phyloP scores from a whole-genome alignment of 2,888 invertebrate species.

The Matsumyia berberina region DNA sequence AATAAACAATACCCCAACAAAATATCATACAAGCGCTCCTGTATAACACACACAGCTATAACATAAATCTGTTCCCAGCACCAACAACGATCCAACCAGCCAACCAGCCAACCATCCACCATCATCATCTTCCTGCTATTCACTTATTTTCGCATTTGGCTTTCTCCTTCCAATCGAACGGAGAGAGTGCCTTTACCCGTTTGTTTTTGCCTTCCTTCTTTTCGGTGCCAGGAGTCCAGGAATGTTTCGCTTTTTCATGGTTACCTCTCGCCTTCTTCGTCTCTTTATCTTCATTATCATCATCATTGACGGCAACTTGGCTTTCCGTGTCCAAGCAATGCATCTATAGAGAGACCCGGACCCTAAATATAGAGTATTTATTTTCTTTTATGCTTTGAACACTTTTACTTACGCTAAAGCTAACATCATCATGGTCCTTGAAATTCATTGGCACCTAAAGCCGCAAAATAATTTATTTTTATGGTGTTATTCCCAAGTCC shows the following conservation, averaged over 20 bases:
- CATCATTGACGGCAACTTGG: conserved; percentile 38
- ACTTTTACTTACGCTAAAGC: conserved; percentile 46
- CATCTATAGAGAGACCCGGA: conserved; percentile 13
- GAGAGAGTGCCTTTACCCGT: conserved; percentile 58
- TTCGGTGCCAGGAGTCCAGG: conserved; percentile 11
- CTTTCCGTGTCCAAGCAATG: conserved; percentile 31
- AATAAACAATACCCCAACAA: conserved; percentile 73
- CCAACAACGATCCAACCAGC: conserved; percentile 18
- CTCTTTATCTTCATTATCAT: conserved; percentile 50
- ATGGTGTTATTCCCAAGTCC: conserved; percentile 8
- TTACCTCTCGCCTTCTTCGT: conserved; percentile 26
- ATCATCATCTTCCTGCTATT: conserved; percentile 68
- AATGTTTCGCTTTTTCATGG: conserved; percentile 47
- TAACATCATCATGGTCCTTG: conserved; percentile 52
- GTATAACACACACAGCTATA: conserved; percentile 28
- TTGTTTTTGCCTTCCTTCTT: not conserved
- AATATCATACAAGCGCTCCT: conserved; percentile 27
- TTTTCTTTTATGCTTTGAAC: conserved; percentile 44
- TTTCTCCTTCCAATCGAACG: conserved; percentile 59
- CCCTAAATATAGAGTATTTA: conserved; percentile 34
- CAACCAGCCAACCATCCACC: conserved; percentile 12
- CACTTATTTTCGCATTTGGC: conserved; percentile 74
- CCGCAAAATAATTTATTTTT: conserved; percentile 62
- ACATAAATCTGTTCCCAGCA: conserved; percentile 65
- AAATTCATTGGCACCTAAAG: conserved; percentile 65